Conservation (phyloP, 2,888 invertebrate genomes). For the Acanthosoma haemorrhoidale region DNA sequence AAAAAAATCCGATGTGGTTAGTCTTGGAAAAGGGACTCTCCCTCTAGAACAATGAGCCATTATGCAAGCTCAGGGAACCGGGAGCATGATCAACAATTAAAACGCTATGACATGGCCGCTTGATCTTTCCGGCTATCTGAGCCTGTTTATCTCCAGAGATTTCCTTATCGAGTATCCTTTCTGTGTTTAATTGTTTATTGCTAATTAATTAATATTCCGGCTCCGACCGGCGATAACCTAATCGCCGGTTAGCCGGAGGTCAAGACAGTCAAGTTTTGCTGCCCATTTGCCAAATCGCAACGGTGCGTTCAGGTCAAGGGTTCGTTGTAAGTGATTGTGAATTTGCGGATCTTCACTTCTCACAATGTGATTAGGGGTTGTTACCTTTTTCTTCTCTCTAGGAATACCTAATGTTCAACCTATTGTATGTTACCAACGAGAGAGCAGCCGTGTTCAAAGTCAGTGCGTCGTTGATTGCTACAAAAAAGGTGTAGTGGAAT, state of each 20-base stretch:
- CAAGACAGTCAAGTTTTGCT: not conserved
- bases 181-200: not conserved
- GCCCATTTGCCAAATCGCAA: not conserved
- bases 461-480: too few relatives aligned
- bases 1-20: too few relatives aligned
- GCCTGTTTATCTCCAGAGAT: too few relatives aligned
- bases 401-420: too few relatives aligned
- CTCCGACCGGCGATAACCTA: not conserved
- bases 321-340: too few relatives aligned
- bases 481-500: too few relatives aligned
- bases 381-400: too few relatives aligned
- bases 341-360: too few relatives aligned
- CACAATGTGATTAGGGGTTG: too few relatives aligned
- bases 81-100: not conserved
- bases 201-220: not conserved
- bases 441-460: too few relatives aligned
- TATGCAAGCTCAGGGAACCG: not conserved
- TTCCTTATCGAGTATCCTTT: not conserved
- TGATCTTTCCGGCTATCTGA: not conserved
- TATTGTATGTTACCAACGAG: too few relatives aligned
- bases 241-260: not conserved
- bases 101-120: not conserved
- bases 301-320: conserved; percentile 4
- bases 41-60: not conserved
- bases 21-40: too few relatives aligned